These are phyloP conservation scores for Nilaparvata lugens DNA, from an alignment of 1,140 invertebrate species.

Conservation along the genomic window DNA sequence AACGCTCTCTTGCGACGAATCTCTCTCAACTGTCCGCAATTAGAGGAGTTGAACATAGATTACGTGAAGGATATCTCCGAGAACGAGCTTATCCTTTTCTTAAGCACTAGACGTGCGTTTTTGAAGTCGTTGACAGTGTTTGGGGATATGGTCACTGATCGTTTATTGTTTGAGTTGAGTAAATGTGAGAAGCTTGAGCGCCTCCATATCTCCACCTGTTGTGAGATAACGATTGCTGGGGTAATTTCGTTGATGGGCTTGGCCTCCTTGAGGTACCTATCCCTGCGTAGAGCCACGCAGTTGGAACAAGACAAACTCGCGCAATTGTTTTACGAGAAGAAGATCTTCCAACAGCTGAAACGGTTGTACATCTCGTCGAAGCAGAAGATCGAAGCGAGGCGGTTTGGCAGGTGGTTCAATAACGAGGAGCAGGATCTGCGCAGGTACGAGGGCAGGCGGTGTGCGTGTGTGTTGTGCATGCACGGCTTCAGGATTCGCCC, in stretches of 20 bases:
- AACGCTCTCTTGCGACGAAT: background rate
- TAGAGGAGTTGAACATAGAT: conserved; percentile 14
- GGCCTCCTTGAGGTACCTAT: conserved; percentile 2
- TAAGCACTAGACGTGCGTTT: background rate
- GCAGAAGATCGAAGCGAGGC: background rate
- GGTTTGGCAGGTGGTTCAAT: background rate
- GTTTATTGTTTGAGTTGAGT: conserved; percentile 1
- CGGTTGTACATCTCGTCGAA: conserved; percentile 8
- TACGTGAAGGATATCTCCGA: conserved; percentile 13
- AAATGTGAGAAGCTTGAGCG: conserved; percentile 5
- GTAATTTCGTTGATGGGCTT: conserved; percentile 7
- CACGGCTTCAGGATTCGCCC: background rate
- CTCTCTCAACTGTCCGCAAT: background rate
- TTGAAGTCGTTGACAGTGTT: conserved; percentile 9
- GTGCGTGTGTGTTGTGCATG: conserved; percentile 1
- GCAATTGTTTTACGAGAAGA: conserved; percentile 8
- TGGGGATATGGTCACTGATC: conserved; percentile 15
- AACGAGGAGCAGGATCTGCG: background rate
- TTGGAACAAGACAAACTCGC: background rate
- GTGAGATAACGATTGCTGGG: conserved; percentile 11
- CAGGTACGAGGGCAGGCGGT: background rate
- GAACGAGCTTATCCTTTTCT: conserved; percentile 9
- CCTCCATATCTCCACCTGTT: conserved; percentile 15
- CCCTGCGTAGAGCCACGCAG: background rate
- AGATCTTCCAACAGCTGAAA: conserved; percentile 5